Evolutionary conservation across 2,113 vertebrate species (phyloP), one percentile per base, ranked within the genome.

Genomic region (Peromyscus polionotus): DNA sequence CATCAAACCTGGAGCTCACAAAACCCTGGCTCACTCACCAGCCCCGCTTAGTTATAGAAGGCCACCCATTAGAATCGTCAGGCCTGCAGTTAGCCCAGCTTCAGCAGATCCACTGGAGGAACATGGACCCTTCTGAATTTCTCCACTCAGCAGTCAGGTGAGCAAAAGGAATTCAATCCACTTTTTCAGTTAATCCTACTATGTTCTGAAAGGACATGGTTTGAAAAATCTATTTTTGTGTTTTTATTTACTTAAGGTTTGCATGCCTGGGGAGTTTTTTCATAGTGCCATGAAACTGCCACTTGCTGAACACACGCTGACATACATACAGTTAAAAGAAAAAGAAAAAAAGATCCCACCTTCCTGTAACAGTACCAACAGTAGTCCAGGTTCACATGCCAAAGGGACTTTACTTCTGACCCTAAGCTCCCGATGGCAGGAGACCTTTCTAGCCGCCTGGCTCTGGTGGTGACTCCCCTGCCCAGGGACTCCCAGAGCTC

Each of bases 191-290:
- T 97, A 97, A 98, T 94, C 94, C 97, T 96, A 96, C 94, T 95
- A 95, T 81, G 94, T 83, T 96, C 77, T 95, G 54, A 86, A 97
- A 97, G 95, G 92, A 95, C 92, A 97, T 0, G 11, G 95, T 94
- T 93, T 97, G 91, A 96, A 97, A 97, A 97, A 96, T 96, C 88
- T 96, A 96, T 97, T 96, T 95, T 89, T 97, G 96, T 96, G 93
- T 93, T 97, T 96, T 96, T 97, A 97, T 97, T 98, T 98, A 97
- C 95, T 98, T 97, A 96, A 97, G 95, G 88, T n/a, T 85, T 96
- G 93, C n/a, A 91, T 48, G 96, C 88, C 95, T 31, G 17, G 91
- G 92, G 88, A 93, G 76, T 59, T 94, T 95, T 97, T 85, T 95
- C 91, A 95, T 36, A 91, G 91, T 31, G 73, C 92, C 54, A 89